Evolutionary conservation across 2,888 invertebrate species (phyloP).

Genomic region (Diaperis boleti): DNA sequence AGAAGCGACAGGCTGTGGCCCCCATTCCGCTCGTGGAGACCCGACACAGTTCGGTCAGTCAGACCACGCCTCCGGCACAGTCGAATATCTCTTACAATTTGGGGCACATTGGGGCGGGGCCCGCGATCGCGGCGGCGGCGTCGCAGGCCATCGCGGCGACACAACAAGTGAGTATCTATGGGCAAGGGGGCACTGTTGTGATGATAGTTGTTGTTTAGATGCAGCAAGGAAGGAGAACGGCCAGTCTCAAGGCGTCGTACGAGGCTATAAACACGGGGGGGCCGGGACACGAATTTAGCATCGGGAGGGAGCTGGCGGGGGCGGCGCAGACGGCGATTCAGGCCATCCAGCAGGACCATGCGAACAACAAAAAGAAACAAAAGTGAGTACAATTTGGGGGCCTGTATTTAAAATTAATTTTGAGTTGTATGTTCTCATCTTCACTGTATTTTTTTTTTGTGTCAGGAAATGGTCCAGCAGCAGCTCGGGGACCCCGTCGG

Average conservation of each 20-base stretch:
- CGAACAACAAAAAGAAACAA: conserved; percentile 75
- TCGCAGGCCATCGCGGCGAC: conserved; percentile 97
- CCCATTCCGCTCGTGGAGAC: conserved; percentile 56
- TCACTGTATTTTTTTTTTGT: neutral
- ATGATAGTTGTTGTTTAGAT: conserved; percentile 70
- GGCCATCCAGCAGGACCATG: conserved; percentile 72
- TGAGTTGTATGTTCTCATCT: no score
- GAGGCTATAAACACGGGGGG: conserved; percentile 83
- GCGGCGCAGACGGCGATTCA: conserved; percentile 81
- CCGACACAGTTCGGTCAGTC: conserved; percentile 50
- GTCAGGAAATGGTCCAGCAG: conserved; percentile 61
- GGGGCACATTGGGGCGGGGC: conserved; percentile 88
- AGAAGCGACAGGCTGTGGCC: conserved; percentile 66
- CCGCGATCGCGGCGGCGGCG: conserved; percentile 93
- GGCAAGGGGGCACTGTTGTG: neutral
- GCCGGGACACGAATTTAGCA: conserved; percentile 74
- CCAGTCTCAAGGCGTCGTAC: conserved; percentile 94
- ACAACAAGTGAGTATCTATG: conserved; percentile 74
- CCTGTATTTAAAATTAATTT: no score
- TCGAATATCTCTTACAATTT: conserved; percentile 76
- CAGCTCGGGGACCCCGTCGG: conserved; percentile 46
- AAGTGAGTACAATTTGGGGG: no score
- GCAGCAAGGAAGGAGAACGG: conserved; percentile 94
- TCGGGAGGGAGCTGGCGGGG: conserved; percentile 78
- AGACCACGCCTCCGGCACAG: conserved; percentile 58